Evolutionary conservation across 2,797 vertebrate genomes (phyloP).

Genomic region (Sebastes alutus): DNA sequence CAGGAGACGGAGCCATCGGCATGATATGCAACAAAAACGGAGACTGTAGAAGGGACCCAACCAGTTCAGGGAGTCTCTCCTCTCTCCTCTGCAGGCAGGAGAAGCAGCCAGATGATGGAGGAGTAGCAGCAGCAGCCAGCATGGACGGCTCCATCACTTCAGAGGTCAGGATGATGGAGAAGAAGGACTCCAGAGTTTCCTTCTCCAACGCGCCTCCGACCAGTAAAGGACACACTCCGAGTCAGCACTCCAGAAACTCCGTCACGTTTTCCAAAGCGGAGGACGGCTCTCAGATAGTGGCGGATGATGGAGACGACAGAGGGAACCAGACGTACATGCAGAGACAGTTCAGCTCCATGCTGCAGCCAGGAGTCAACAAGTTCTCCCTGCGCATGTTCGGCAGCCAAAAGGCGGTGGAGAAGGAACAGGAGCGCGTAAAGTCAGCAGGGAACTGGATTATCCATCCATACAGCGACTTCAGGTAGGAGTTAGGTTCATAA

Average conservation of each 20-base stretch:
- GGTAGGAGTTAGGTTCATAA: conserved; percentile 74
- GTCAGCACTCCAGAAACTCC: conserved; percentile 72
- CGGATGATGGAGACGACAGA: conserved; percentile 84
- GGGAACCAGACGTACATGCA: conserved; percentile 94
- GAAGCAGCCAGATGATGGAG: conserved; percentile 75
- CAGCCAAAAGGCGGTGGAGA: conserved; percentile 96
- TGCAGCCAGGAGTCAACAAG: conserved; percentile 98
- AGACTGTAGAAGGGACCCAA: conserved; percentile 84
- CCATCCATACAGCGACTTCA: conserved; percentile 99
- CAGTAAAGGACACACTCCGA: conserved; percentile 65
- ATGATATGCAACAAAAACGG: conserved; percentile 89
- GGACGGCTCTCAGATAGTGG: conserved; percentile 84
- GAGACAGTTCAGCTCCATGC: conserved; percentile 94
- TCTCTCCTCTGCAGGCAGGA: conserved; percentile 81
- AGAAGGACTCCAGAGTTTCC: conserved; percentile 84
- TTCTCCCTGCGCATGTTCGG: conserved; percentile 99
- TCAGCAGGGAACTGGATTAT: conserved; percentile 98
- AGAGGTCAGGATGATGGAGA: conserved; percentile 75
- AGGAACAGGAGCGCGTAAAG: conserved; percentile 95
- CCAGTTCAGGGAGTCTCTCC: conserved; percentile 80
- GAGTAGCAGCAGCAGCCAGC: conserved; percentile 43
- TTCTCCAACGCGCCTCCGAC: conserved; percentile 77
- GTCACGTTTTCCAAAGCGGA: conserved; percentile 78
- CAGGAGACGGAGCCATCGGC: conserved; percentile 60
- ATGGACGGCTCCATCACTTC: conserved; percentile 79